A percentile compares a stretch with the other conserved stretches of the same genome.
Evolutionary conservation across 2,113 vertebrate genomes (phyloP).

Genomic region (Addax nasomaculatus): DNA sequence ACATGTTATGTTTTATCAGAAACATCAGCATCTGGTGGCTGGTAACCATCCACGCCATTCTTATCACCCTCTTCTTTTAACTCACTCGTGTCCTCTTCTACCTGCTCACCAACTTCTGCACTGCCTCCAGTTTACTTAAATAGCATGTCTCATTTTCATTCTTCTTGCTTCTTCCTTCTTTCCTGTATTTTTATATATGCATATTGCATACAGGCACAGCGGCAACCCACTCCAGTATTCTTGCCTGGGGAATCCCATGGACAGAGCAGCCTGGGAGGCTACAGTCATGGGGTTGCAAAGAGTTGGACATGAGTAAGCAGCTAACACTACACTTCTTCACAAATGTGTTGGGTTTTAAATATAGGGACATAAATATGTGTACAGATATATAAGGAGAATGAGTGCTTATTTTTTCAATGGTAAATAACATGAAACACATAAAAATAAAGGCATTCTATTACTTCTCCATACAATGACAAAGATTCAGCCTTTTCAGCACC

Average conservation of each 20-base stretch:
- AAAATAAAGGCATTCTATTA: not conserved
- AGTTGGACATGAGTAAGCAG: not conserved
- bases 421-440: not conserved
- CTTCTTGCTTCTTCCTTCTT: not conserved
- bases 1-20: not conserved
- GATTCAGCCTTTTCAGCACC: not conserved
- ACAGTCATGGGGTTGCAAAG: not conserved
- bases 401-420: not conserved
- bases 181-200: not conserved
- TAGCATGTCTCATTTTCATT: not conserved
- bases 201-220: not conserved
- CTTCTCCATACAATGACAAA: not conserved
- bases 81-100: slow-evolving; percentile 2
- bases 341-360: slow-evolving; percentile 22
- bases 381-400: not conserved
- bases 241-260: not conserved
- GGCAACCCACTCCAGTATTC: not conserved
- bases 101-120: not conserved
- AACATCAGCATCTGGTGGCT: not conserved
- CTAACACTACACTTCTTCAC: not conserved
- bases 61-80: not conserved
- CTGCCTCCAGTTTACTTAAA: not conserved
- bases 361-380: not conserved
- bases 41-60: not conserved
- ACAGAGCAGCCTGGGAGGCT: not conserved